Evolutionary conservation across 2,113 vertebrate genomes (phyloP).

Genomic region (Macaca nemestrina): DNA sequence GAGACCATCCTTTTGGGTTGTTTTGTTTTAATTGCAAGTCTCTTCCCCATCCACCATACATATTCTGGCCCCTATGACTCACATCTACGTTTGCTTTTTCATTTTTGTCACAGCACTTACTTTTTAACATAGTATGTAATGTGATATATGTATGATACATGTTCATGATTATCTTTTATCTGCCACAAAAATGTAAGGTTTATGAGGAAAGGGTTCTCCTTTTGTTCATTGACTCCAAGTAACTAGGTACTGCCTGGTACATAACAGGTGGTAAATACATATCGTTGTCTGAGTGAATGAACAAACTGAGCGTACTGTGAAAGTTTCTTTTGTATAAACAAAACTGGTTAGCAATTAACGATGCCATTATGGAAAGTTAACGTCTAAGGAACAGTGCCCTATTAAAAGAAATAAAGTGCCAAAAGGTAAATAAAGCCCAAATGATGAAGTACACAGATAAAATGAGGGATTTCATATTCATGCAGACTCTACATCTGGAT

Average conservation of each 20-base stretch:
- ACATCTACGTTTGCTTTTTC: neutral
- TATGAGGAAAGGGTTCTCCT: neutral
- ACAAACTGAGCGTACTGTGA: neutral
- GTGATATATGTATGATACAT: neutral
- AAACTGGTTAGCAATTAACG: conserved; percentile 21
- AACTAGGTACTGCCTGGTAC: neutral
- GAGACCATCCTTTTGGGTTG: neutral
- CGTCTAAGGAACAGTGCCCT: conserved; percentile 40
- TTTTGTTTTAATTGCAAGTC: neutral
- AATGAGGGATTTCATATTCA: conserved; percentile 76
- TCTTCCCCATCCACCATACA: neutral
- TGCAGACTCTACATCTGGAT: conserved; percentile 77
- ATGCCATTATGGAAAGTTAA: conserved; percentile 57
- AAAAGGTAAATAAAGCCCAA: conserved; percentile 57
- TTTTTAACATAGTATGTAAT: neutral
- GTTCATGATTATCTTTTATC: neutral
- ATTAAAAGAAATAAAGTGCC: conserved; percentile 41
- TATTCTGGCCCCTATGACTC: neutral
- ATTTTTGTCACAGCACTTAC: neutral
- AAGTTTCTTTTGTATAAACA: conserved; percentile 38
- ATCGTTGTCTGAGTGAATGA: neutral
- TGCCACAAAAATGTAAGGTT: neutral
- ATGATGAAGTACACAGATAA: conserved; percentile 70
- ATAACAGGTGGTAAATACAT: neutral
- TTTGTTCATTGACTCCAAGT: neutral